phyloP scores from a whole-genome alignment of 2,888 invertebrate species.

The Dolichomitus sp. region DNA sequence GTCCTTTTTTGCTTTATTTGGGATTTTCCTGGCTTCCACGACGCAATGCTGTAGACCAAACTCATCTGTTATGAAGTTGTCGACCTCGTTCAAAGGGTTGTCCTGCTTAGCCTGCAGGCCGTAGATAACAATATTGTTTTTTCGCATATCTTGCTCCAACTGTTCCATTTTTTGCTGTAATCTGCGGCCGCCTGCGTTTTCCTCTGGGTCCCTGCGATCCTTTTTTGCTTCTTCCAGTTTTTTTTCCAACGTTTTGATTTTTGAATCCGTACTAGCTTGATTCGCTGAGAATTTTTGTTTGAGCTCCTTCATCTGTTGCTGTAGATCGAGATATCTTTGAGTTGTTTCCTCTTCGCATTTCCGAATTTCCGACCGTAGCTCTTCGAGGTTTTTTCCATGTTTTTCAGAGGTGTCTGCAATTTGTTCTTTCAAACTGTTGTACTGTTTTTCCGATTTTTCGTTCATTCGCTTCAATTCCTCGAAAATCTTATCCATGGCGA shows the following conservation, averaged over 20 bases:
- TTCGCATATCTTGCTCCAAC: slow-evolving; percentile 42
- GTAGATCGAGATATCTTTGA: slow-evolving; percentile 16
- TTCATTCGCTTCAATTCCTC: not conserved
- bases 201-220: not conserved
- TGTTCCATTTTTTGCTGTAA: slow-evolving; percentile 25
- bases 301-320: slow-evolving; percentile 22
- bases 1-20: slow-evolving; percentile 1
- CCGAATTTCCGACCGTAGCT: slow-evolving; percentile 15
- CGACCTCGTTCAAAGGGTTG: not conserved
- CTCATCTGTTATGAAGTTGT: slow-evolving; percentile 17
- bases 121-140: slow-evolving; percentile 39
- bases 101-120: slow-evolving; percentile 12
- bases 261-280: slow-evolving; percentile 13
- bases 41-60: slow-evolving; percentile 24
- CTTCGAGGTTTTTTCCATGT: slow-evolving; percentile 21
- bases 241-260: slow-evolving; percentile 23
- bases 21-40: slow-evolving; percentile 6
- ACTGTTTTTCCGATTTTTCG: not conserved
- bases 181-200: not conserved
- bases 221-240: slow-evolving; percentile 11
- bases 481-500: slow-evolving; percentile 9
- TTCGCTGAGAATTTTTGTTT: slow-evolving; percentile 31
- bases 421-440: not conserved
- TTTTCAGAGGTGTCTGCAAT: not conserved
- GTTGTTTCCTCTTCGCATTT: slow-evolving; percentile 40